Evolutionary conservation across 2,113 vertebrate genomes (phyloP).

Genomic region (Coregonus clupeaformis): DNA sequence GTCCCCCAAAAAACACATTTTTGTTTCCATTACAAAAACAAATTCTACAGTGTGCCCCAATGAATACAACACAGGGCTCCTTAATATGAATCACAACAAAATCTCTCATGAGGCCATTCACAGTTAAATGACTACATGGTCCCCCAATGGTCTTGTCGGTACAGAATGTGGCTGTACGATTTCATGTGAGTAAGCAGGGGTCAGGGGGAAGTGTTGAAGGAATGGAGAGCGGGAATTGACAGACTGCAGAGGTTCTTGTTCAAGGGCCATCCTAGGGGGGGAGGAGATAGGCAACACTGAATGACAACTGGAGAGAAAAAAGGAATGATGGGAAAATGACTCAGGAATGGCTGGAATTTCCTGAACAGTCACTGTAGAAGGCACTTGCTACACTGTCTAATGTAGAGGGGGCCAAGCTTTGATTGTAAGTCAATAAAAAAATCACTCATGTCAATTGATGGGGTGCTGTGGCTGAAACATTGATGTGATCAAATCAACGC

Average conservation of each 20-base stretch:
- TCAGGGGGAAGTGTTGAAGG: slow-evolving; percentile 15
- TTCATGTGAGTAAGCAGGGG: slow-evolving; percentile 56
- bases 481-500: too few species aligned
- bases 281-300: slow-evolving; percentile 26
- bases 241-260: too few species aligned
- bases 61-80: too few species aligned
- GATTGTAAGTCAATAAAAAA: neutral
- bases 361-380: slow-evolving; percentile 35
- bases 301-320: slow-evolving; percentile 30
- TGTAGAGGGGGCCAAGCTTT: neutral
- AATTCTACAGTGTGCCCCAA: too few species aligned
- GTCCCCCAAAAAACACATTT: too few species aligned
- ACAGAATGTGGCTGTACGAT: slow-evolving; percentile 13
- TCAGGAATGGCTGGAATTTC: slow-evolving; percentile 65
- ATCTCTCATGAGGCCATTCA: too few species aligned
- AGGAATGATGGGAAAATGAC: slow-evolving; percentile 41
- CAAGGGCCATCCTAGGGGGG: neutral
- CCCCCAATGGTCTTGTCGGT: too few species aligned
- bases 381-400: neutral
- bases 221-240: neutral
- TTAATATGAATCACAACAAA: too few species aligned
- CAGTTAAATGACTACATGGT: too few species aligned
- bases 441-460: neutral
- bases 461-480: too few species aligned
- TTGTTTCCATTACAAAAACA: too few species aligned